Base-by-base conservation (phyloP, 2,113 vertebrate species). In the Myrmecobius fasciatus region DNA sequence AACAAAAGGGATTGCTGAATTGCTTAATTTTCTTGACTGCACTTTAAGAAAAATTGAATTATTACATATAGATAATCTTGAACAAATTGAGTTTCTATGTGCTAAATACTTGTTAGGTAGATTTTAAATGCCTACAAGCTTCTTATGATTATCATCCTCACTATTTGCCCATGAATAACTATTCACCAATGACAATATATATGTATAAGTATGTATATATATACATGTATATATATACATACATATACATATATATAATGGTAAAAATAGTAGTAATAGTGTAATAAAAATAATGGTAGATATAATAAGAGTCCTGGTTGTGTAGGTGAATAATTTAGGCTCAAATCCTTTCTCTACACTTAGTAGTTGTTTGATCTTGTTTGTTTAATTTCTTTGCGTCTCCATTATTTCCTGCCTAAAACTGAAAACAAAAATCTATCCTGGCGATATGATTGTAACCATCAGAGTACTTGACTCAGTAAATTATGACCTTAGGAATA, bases 71-170 rank as follows among this genome's bases (percentile, higher is more conserved):
- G 67, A n/a, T 24, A 91, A 92, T 94, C 43, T 91, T 90, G 25
- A 48, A 53, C 90, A 94, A 95, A 95, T 56, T 54, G 90, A 52
- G 46, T 91, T 93, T 28, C 43, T 89, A 51, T 92, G 36, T 49
- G 6, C 9, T 95, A 91, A 93, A 92, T 91, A 89, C 91, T 95
- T 95, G 51, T 4, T 28, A 92, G 52, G 8, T 92, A 46, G 92
- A 88, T 53, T 96, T 95, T 91, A 26, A 88, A 83, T 49, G 83
- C 60, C 9, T 90, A 90, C 2, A 51, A 67, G 67, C 52, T 17
- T 75, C 2, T 91, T 89, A 53, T 56, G 22, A 92, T 89, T 94
- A 12, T 12, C 22, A 91, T 94, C 92, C 26, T 94, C 43, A 47
- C 22, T 54, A 52, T 52, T 92, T 75, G 67, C 3, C 60, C 28